phyloP scores from a whole-genome alignment of 2,113 vertebrate genomes.

The Toxostoma redivivum region DNA sequence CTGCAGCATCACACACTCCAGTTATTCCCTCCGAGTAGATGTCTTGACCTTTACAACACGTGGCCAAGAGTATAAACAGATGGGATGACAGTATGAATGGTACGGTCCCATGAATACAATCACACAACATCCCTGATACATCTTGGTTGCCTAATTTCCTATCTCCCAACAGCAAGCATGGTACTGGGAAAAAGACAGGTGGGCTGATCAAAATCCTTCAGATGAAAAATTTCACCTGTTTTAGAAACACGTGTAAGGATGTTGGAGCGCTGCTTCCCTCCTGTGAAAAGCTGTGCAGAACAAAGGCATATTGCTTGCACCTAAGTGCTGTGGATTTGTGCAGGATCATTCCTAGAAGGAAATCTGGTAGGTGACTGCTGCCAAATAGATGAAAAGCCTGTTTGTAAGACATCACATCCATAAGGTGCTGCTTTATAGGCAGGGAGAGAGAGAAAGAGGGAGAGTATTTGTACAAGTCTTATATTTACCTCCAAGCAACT shows the following conservation, averaged over 20 bases:
- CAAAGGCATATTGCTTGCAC: background rate
- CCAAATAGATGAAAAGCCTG: conserved; percentile 21
- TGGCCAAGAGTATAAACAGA: conserved; percentile 50
- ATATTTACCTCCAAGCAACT: background rate
- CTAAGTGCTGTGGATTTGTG: background rate
- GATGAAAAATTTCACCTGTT: background rate
- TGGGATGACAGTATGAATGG: conserved; percentile 51
- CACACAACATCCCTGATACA: background rate
- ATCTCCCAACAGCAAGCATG: background rate
- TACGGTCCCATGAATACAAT: background rate
- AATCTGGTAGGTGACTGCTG: background rate
- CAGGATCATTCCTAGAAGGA: conserved; percentile 26
- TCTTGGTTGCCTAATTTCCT: background rate
- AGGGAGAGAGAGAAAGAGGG: background rate
- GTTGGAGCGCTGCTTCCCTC: background rate
- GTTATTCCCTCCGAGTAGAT: conserved; percentile 25
- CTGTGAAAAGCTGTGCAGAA: background rate
- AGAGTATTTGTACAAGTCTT: background rate
- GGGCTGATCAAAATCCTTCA: background rate
- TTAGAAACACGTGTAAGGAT: background rate
- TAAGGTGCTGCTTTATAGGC: background rate
- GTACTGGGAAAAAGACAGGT: background rate
- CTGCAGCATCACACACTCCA: conserved; percentile 39
- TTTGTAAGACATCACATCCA: background rate
- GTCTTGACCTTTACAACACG: conserved; percentile 43